Evolutionary conservation across 2,888 invertebrate species (phyloP).

Genomic region (Agrotis ipsilon): DNA sequence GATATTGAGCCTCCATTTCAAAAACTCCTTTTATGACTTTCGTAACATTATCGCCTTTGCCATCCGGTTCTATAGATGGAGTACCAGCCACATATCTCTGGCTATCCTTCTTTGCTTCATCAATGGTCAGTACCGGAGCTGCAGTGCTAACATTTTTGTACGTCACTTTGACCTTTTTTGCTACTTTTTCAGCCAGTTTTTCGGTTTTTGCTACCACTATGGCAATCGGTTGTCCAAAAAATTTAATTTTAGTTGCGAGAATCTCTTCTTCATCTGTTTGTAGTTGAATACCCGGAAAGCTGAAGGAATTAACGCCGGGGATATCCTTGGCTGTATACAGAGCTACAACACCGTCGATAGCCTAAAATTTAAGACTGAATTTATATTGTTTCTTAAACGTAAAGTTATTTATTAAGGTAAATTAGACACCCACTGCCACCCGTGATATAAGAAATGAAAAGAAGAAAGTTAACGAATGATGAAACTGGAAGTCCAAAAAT

Average conservation of each 20-base stretch:
- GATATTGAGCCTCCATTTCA: slow-evolving; percentile 93
- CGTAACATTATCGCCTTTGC: slow-evolving; percentile 77
- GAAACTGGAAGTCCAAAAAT: background rate
- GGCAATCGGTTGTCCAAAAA: slow-evolving; percentile 93
- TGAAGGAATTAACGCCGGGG: slow-evolving; percentile 92
- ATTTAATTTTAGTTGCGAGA: slow-evolving; percentile 90
- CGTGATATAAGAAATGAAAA: background rate
- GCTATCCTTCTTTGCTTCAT: slow-evolving; percentile 85
- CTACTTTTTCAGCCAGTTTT: slow-evolving; percentile 89
- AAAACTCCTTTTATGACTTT: slow-evolving; percentile 91
- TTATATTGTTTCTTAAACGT: background rate
- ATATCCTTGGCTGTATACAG: slow-evolving; percentile 93
- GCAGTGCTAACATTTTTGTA: slow-evolving; percentile 84
- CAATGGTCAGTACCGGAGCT: slow-evolving; percentile 81
- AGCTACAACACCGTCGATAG: slow-evolving; percentile 92
- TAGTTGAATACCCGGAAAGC: slow-evolving; percentile 76
- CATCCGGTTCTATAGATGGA: slow-evolving; percentile 73
- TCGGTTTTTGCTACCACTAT: slow-evolving; percentile 92
- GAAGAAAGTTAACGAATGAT: background rate
- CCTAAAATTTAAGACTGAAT: slow-evolving; percentile 74
- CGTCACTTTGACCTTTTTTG: slow-evolving; percentile 91
- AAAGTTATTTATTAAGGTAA: background rate
- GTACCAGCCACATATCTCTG: slow-evolving; percentile 72
- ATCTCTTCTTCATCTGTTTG: slow-evolving; percentile 87
- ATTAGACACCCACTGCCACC: background rate